Percentiles rank a stretch among this genome's conserved stretches.
phyloP scores from a whole-genome alignment of 2,888 invertebrate genomes.

The Aspidiotus rigidus region DNA sequence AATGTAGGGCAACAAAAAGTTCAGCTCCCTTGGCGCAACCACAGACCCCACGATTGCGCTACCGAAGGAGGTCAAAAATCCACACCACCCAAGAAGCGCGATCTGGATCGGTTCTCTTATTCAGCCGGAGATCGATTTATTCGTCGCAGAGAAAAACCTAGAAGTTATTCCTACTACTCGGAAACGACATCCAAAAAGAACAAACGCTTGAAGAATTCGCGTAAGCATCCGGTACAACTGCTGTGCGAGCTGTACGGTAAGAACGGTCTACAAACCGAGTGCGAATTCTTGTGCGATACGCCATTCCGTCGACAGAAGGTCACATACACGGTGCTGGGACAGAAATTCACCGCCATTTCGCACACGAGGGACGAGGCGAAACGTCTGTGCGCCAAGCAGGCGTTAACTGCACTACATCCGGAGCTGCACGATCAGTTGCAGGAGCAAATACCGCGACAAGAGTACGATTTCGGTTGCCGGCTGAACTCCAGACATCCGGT shows the following conservation, averaged over 20 bases:
- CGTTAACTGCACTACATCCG: conserved; percentile 19
- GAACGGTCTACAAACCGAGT: conserved; percentile 26
- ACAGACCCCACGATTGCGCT: too few species aligned
- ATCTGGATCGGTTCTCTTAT: too few species aligned
- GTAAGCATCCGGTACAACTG: conserved; percentile 25
- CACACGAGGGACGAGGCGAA: conserved; percentile 27
- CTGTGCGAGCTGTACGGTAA: conserved; percentile 28
- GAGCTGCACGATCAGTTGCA: conserved; percentile 20
- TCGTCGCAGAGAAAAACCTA: too few species aligned
- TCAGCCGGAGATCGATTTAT: too few species aligned
- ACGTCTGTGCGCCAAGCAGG: conserved; percentile 17
- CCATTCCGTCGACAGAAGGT: conserved; percentile 26
- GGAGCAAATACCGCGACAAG: conserved; percentile 18
- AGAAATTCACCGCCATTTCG: conserved; percentile 24
- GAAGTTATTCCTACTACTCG: too few species aligned
- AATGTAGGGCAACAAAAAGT: too few species aligned
- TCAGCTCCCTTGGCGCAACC: too few species aligned
- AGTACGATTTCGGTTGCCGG: conserved; percentile 23
- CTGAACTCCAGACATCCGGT: conserved; percentile 23
- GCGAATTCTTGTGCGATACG: conserved; percentile 16
- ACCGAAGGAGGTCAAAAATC: too few species aligned
- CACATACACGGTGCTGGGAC: conserved; percentile 23
- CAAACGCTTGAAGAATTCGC: not conserved
- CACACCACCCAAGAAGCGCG: not conserved
- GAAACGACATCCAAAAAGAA: too few species aligned